A percentile compares a stretch with the other conserved stretches of the same genome.
Evolutionary conservation across 2,888 invertebrate genomes (phyloP).

Genomic region (Hanleya hanleyi): DNA sequence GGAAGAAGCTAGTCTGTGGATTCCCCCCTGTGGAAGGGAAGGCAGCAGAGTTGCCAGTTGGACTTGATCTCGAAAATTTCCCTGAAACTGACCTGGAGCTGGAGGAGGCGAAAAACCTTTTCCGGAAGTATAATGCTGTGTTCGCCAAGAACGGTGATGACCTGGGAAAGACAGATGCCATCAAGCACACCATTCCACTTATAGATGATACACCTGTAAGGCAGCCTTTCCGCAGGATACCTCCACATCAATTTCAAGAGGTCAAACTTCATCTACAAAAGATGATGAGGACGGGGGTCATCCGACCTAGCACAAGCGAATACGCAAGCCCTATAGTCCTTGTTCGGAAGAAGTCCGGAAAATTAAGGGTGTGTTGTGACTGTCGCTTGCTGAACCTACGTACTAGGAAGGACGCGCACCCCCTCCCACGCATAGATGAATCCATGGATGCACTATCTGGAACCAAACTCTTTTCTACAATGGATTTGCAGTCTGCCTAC

Average conservation of each 20-base stretch:
- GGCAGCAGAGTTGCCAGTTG: too few species aligned
- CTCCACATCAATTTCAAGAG: neutral
- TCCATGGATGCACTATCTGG: conserved; percentile 12
- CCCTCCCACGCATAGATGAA: too few species aligned
- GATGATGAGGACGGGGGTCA: neutral
- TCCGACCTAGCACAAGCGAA: neutral
- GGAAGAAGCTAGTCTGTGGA: too few species aligned
- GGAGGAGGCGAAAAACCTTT: neutral
- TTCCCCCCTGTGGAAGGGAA: too few species aligned
- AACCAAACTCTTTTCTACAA: neutral
- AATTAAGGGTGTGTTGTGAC: conserved; percentile 12
- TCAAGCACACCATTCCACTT: neutral
- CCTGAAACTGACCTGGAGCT: too few species aligned
- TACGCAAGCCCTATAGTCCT: conserved; percentile 22
- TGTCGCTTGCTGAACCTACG: conserved; percentile 14
- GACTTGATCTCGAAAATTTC: too few species aligned
- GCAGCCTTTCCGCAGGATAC: too few species aligned
- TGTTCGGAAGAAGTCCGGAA: too few species aligned
- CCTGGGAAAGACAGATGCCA: neutral
- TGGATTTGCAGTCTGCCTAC: too few species aligned
- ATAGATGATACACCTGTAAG: neutral
- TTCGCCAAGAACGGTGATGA: neutral
- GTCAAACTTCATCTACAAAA: neutral
- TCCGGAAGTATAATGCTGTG: conserved; percentile 5
- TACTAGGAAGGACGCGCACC: conserved; percentile 13